Conservation (phyloP, 1,140 invertebrate species). For the Bombus pascuorum region DNA sequence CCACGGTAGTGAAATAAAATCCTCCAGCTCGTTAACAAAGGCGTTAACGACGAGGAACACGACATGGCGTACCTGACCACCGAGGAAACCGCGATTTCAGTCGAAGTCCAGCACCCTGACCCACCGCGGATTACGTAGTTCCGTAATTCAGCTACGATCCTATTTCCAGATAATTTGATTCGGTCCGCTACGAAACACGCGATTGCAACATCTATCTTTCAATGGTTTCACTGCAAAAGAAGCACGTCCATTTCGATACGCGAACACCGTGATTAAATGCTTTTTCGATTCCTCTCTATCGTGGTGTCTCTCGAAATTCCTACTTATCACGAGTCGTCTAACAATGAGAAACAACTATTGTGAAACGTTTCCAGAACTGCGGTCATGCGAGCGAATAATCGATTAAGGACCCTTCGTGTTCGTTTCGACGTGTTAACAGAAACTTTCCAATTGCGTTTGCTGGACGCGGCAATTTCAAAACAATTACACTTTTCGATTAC, state of each 20-base stretch:
- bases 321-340: background rate
- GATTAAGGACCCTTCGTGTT: background rate
- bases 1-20: background rate
- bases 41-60: background rate
- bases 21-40: conserved; percentile 11
- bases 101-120: background rate
- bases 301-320: background rate
- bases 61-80: background rate
- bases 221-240: conserved; percentile 1
- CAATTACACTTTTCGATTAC: background rate
- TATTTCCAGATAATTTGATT: conserved; percentile 53
- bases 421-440: background rate
- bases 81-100: background rate
- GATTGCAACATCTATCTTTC: conserved; percentile 40
- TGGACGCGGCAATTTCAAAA: background rate
- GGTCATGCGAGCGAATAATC: background rate
- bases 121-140: conserved; percentile 1
- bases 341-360: background rate
- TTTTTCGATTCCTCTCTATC: background rate
- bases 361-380: background rate
- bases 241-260: background rate
- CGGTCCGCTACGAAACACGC: conserved; percentile 18
- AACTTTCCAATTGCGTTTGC: background rate
- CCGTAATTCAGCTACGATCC: conserved; percentile 38
- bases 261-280: conserved; percentile 4